Base-by-base conservation (phyloP, 2,888 invertebrate species). In the Marronus borbonicus region DNA sequence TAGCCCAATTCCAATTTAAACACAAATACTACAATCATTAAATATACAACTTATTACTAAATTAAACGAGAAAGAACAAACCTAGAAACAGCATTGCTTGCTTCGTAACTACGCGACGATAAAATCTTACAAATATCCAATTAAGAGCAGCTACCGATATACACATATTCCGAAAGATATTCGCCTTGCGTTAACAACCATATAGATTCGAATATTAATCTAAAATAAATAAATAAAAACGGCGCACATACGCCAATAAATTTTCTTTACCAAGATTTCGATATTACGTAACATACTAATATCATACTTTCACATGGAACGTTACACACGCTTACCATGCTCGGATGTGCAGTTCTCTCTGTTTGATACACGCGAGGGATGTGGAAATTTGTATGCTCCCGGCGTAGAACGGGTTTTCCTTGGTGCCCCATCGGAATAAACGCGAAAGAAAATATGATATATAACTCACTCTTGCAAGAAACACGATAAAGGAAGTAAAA, bases 211-310 rank as follows among this genome's bases (percentile, higher is more conserved):
- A 55, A 62, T 28, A 28, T 62, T 10, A 20, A 62, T 7, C 62
- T 14, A 62, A 62, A 62, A 7, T 12, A 20, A 62, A 31, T 36
- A 36, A 62, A 24, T 24, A 60, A 28, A 62, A 24, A 62, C n/a
- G 7, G 55, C n/a, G 17, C 55, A 55, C 55, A 55, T 55, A 55
- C 55, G 55, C 55, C 17, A 17, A 55, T 55, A 55, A 55, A 55
- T 17, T 55, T 55, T n/a, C 17, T 55, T 55, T n/a, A 17, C 55
- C 55, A 17, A 55, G 17, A 55, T 55, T 55, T 55, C 17, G 55
- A 65, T 17, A 65, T 65, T 65, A 36, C 17, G 39, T 17, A 39
- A 65, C 65, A 39, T 65, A 8, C 17, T n/a, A 65, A 39, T 39
- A 39, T 8, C 17, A 10, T 39, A 17, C 39, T 65, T 65, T 65